phyloP scores from a whole-genome alignment of 2,113 vertebrate genomes.

The Tenrec ecaudatus region DNA sequence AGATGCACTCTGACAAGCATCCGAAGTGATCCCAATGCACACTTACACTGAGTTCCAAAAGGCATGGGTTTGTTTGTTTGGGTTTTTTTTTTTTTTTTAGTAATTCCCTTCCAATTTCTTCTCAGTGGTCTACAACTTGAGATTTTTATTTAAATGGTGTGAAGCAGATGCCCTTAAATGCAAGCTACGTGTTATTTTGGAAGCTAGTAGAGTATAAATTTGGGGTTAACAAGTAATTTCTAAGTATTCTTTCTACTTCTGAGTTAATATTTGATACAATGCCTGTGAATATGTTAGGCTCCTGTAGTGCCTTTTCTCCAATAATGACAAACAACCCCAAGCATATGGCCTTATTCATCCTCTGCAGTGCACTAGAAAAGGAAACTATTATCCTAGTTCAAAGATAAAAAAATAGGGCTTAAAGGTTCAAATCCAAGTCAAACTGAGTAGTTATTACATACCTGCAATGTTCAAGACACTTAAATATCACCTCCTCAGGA shows the following conservation, averaged over 20 bases:
- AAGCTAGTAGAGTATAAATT: background rate
- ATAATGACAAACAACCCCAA: constrained; percentile 33
- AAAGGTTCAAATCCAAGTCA: constrained; percentile 55
- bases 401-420: constrained; percentile 17
- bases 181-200: background rate
- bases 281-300: constrained; percentile 3
- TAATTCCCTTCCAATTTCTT: background rate
- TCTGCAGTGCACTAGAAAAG: constrained; percentile 24
- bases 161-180: background rate
- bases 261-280: constrained; percentile 39
- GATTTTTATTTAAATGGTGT: constrained; percentile 7
- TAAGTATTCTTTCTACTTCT: constrained; percentile 34
- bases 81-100: background rate
- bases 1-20: background rate
- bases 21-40: background rate
- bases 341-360: constrained; percentile 54
- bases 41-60: background rate
- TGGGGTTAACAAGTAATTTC: constrained; percentile 45
- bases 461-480: constrained; percentile 46
- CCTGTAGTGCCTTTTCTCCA: background rate
- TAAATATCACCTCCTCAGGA: constrained; percentile 39
- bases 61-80: background rate
- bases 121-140: background rate
- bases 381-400: constrained; percentile 43
- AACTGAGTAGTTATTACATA: constrained; percentile 66